Evolutionary conservation across 2,113 vertebrate genomes (phyloP), one percentile per base, ranked within the genome.

Genomic region (Galemys pyrenaicus): DNA sequence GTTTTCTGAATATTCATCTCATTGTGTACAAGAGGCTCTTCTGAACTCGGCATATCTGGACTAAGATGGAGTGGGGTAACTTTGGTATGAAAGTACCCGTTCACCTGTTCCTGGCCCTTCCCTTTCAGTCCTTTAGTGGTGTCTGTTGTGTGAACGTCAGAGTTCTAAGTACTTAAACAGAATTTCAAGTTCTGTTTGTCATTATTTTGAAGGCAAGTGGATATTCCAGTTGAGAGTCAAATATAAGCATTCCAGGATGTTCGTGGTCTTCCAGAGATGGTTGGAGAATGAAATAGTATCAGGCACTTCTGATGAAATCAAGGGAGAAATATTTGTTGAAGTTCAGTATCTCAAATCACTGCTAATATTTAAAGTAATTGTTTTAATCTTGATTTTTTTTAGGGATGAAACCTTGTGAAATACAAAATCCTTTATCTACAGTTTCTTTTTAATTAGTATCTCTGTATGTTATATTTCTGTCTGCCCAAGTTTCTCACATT

Each of bases 251-350:
- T 68, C 30, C 24, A 85, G 46, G 20, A 80, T 20, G 19, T 51
- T 75, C n/a, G 3, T n/a, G 8, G 32, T 6, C 39, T 91, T 0
- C 13, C 8, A 49, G 41, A 12, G 20, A 92, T 79, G 5, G 58
- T 32, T 70, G 19, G 28, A 68, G 19, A 3, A 26, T 46, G 6
- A 74, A 87, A 92, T 75, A 54, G 10, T 62, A 85, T 74, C 54
- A n/a, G 56, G 16, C 5, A 41, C 77, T 37, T 22, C 62, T 87
- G 51, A 89, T 56, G 19, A 87, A 85, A 64, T 73, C n/a, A 71
- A 68, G 11, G n/a, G 9, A 78, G 28, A 73, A 73, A 41, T 24
- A 41, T 77, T 90, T 94, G 44, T 84, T 84, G 35, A 87, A 51
- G 44, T 5, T 64, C 1, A 56, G 1, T 37, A 37, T 64, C 46